Conservation (phyloP, 2,113 vertebrate species). For the Trogon melanurus region DNA sequence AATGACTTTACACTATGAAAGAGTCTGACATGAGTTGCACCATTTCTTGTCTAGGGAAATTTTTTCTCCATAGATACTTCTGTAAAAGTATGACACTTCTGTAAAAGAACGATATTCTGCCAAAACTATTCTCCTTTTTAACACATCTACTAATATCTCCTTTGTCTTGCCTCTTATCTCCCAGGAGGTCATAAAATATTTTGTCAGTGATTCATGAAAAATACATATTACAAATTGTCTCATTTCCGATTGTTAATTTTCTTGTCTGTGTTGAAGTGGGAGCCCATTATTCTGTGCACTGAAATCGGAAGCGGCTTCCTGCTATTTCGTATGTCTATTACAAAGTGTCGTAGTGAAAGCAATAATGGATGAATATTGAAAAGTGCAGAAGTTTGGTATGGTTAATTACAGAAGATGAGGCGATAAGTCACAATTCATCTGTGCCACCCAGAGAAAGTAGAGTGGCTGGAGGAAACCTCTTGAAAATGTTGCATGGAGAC, state of each 20-base stretch:
- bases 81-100: not conserved
- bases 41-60: not conserved
- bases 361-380: conserved; percentile 20
- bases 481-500: not conserved
- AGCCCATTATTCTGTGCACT: not conserved
- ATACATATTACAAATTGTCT: not conserved
- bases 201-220: conserved; percentile 64
- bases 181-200: conserved; percentile 53
- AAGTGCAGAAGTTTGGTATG: not conserved
- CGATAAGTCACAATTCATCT: not conserved
- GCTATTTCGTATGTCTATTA: conserved; percentile 7
- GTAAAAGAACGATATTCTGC: not conserved
- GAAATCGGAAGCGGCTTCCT: conserved; percentile 30
- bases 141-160: not conserved
- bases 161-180: conserved; percentile 27
- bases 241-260: conserved; percentile 55
- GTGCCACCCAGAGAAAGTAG: not conserved
- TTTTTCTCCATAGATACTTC: not conserved
- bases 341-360: not conserved
- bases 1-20: not conserved
- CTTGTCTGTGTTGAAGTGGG: not conserved
- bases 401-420: not conserved
- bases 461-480: not conserved
- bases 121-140: not conserved
- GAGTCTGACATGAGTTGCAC: not conserved